phyloP scores from a whole-genome alignment of 92 coral and sea anemone species.

The Montipora capitata region DNA sequence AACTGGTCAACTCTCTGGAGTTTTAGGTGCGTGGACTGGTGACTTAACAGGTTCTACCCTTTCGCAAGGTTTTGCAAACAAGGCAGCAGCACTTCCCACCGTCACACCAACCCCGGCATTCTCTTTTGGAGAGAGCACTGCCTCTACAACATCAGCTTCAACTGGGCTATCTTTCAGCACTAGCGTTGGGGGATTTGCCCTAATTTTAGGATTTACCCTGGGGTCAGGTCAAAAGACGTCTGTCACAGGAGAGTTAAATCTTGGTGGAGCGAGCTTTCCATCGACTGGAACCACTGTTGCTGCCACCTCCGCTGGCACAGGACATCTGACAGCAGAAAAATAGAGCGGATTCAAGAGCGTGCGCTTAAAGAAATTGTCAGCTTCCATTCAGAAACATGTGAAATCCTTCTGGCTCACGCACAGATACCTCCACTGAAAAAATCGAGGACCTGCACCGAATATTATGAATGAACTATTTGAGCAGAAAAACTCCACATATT shows the following conservation, averaged over 20 bases:
- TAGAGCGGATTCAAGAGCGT: too few species aligned
- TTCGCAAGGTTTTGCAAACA: conserved; percentile 17
- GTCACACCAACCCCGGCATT: conserved; percentile 18
- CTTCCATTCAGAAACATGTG: too few species aligned
- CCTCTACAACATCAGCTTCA: conserved; percentile 44
- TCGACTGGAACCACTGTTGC: conserved; percentile 34
- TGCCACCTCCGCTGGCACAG: conserved; percentile 37
- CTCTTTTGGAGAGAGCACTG: conserved; percentile 15
- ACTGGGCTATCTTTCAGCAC: conserved; percentile 53
- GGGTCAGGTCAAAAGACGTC: conserved; percentile 43
- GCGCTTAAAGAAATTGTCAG: too few species aligned
- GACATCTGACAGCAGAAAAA: neutral
- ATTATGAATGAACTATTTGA: neutral
- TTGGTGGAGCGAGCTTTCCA: conserved; percentile 4
- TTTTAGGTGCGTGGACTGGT: neutral
- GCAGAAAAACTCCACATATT: conserved; percentile 15
- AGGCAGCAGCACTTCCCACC: conserved; percentile 25
- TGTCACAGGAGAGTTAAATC: conserved; percentile 52
- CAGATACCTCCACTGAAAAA: too few species aligned
- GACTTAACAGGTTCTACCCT: conserved; percentile 11
- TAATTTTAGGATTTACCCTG: conserved; percentile 18
- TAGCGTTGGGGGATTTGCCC: neutral
- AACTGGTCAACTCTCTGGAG: neutral
- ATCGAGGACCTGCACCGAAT: neutral
- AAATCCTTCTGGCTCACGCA: too few species aligned